A percentile compares a stretch with the other conserved stretches of the same genome.
phyloP scores from a whole-genome alignment of 2,888 invertebrate species.

The Furcula furcula region DNA sequence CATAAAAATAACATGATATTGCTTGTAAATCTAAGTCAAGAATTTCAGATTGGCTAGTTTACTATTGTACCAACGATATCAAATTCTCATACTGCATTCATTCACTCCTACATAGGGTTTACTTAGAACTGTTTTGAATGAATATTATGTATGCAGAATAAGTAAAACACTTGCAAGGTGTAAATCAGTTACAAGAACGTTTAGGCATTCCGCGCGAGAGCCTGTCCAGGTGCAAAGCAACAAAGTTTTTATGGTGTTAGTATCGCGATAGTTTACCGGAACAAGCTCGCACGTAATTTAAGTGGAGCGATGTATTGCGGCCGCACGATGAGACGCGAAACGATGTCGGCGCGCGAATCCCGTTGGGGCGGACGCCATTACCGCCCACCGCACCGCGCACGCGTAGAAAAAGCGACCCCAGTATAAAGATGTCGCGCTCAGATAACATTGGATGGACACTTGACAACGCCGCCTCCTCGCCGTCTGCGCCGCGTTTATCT shows the following conservation, averaged over 20 bases:
- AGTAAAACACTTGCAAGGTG: conserved; percentile 2
- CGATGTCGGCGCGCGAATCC: conserved; percentile 74
- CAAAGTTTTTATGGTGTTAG: conserved; percentile 47
- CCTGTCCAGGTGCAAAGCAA: conserved; percentile 33
- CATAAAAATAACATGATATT: no score
- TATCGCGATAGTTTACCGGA: conserved; percentile 67
- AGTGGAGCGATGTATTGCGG: conserved; percentile 78
- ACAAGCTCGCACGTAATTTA: conserved; percentile 72
- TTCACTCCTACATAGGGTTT: no score
- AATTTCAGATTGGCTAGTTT: no score
- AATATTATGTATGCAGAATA: conserved; percentile 18
- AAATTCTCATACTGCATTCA: conserved; percentile 30
- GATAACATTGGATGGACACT: conserved; percentile 70
- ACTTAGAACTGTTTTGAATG: conserved; percentile 27
- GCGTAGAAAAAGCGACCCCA: conserved; percentile 71
- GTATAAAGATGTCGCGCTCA: conserved; percentile 67
- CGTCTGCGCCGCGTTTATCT: conserved; percentile 51
- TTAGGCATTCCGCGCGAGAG: conserved; percentile 16
- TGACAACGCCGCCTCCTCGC: conserved; percentile 57
- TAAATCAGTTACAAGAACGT: conserved; percentile 21
- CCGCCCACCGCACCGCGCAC: conserved; percentile 73
- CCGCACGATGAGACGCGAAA: conserved; percentile 76
- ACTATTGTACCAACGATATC: no score
- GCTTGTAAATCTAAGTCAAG: no score
- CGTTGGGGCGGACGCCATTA: conserved; percentile 77